Evolutionary conservation across 2,113 vertebrate species (phyloP).

Genomic region (Hymenochirus boettgeri): DNA sequence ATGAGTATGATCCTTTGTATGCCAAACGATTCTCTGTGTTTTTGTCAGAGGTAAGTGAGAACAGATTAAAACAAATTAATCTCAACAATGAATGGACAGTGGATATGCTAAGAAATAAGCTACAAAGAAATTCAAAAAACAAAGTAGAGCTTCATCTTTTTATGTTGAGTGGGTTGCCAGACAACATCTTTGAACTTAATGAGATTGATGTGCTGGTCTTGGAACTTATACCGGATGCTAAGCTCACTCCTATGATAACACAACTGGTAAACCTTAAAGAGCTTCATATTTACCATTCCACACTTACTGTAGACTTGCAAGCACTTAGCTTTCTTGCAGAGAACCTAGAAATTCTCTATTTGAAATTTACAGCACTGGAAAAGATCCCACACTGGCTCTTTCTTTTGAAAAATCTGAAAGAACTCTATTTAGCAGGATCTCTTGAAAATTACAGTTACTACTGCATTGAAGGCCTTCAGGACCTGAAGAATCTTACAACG

Average conservation of each 20-base stretch:
- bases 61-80: constrained; percentile 75
- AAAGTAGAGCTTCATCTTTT: constrained; percentile 72
- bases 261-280: constrained; percentile 71
- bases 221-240: constrained; percentile 73
- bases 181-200: constrained; percentile 70
- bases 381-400: constrained; percentile 73
- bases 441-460: constrained; percentile 59
- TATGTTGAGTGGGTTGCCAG: constrained; percentile 71
- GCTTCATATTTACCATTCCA: constrained; percentile 67
- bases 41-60: constrained; percentile 73
- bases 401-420: constrained; percentile 69
- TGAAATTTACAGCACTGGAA: constrained; percentile 73
- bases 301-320: constrained; percentile 64
- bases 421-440: constrained; percentile 69
- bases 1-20: constrained; percentile 76
- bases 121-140: constrained; percentile 67
- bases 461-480: constrained; percentile 66
- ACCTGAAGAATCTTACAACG: constrained; percentile 67
- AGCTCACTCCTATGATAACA: constrained; percentile 61
- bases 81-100: constrained; percentile 74
- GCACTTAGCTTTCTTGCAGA: constrained; percentile 70
- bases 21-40: constrained; percentile 79
- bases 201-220: constrained; percentile 75
- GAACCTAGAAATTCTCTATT: constrained; percentile 68
- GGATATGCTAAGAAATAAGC: constrained; percentile 69